Base-by-base conservation (phyloP, 2,797 vertebrate genomes). In the Scleropages formosus region DNA sequence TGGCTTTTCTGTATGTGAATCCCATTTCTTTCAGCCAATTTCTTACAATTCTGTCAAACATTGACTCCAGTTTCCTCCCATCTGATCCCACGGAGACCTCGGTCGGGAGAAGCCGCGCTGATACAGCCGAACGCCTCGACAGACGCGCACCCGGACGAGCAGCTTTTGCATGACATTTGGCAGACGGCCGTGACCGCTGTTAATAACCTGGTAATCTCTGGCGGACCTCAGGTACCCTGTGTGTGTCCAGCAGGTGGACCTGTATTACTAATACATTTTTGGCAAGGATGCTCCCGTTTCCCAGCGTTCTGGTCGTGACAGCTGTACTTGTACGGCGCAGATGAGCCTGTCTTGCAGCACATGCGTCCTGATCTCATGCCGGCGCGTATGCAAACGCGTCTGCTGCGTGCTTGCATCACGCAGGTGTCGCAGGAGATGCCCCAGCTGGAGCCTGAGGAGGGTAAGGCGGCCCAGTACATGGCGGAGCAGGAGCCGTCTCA, bases 151-250 rank as follows among this genome's bases (percentile, higher is more conserved):
- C 49, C 86, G 1, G 82, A 91, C 72, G 90, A 94, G 76, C 93
- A 88, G 77, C 60, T 93, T 20, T 71, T 95, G 13, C 73, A 75
- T 24, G 86, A 93, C 76, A 85, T 82, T 0, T 93, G 92, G 75
- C 88, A 94, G 62, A 87, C 86, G 53, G 88, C 91, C 18, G 58
- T 92, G n/a, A 62, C 76, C 71, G 79, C 90, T 31, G 64, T 99
- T 76, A 88, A 82, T 64, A 83, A 84, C 71, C 81, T 94, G 93
- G 95, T 98, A 91, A 87, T 77, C 16, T 60, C 7, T 18, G 11
- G 56, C 16, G 22, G 47, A 24, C 4, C 13, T 15, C 3, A 24
- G 13, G n/a, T 4, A 8, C 8, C 15, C 24, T 24, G 49, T 47
- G 7, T 53, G 1, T 56, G 9, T 20, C 7, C 47, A 16, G 46